Base-by-base conservation (phyloP, 1,140 invertebrate genomes). In the Halesus radiatus region DNA sequence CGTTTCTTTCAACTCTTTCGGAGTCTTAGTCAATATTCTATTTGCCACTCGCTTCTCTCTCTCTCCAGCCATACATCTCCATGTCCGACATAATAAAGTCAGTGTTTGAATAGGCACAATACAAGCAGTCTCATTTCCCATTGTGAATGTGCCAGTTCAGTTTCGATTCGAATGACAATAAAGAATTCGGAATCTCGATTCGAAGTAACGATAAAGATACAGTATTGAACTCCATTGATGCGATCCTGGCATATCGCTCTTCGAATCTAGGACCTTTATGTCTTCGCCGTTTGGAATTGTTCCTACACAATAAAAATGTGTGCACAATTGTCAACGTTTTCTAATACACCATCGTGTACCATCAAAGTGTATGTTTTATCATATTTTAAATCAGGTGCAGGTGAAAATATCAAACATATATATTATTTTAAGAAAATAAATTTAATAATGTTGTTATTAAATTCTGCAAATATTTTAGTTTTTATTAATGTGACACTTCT, bases 151-250 rank as follows among this genome's bases (percentile, higher is more conserved):
- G 37, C 37, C 37, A 45, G 37, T 45, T 20, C 23, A 66, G 62
- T 66, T 66, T 66, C 26, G 62, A 66, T 66, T 66, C 62, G 62
- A 66, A 66, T 66, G 16, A 66, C 23, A 26, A 66, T 66, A 66
- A 66, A 32, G 62, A 60, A 60, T 26, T 66, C 29, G 10, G 18
- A 26, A n/a, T 70, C n/a, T 52, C 62, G 62, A 66, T 45, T 37
- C n/a, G 54, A 56, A 22, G n/a, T 56, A 18, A 22, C 54, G 54
- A 56, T 56, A 56, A 56, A 56, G 20, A 29, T 29, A 29, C 5
- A 18, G 54, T 56, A 18, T 56, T 56, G 20, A 45, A 45, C 37
- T 64, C 60, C 8, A 23, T 64, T 64, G 60, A 70, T 70, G 37
- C 32, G n/a, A n/a, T 70, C 37, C 66, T 70, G 23, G 29, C n/a